phyloP scores from a whole-genome alignment of 2,888 invertebrate genomes.

The Carcina quercana region DNA sequence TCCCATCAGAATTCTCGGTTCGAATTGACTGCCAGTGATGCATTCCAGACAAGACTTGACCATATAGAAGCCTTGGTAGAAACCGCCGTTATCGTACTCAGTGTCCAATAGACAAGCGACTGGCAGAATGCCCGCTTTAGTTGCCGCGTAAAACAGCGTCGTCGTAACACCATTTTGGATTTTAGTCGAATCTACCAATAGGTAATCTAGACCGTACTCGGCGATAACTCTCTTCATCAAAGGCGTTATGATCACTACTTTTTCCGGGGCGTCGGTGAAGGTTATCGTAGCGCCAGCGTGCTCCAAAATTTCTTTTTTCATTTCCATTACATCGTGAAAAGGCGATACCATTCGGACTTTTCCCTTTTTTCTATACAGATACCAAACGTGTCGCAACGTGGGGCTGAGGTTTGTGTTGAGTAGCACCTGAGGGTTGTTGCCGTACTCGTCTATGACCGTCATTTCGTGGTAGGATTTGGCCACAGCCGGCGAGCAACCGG shows the following conservation, averaged over 20 bases:
- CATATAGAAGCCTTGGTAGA: slow-evolving; percentile 22
- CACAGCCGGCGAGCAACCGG: slow-evolving; percentile 17
- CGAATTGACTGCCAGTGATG: slow-evolving; percentile 17
- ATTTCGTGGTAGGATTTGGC: slow-evolving; percentile 25
- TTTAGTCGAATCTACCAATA: slow-evolving; percentile 23
- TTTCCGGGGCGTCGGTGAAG: slow-evolving; percentile 13
- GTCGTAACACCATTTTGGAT: slow-evolving; percentile 15
- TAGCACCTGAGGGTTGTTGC: slow-evolving; percentile 12
- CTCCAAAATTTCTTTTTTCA: slow-evolving; percentile 12
- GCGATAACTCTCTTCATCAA: slow-evolving; percentile 27
- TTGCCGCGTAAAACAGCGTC: slow-evolving; percentile 26
- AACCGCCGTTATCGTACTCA: slow-evolving; percentile 17
- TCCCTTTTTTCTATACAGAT: slow-evolving; percentile 14
- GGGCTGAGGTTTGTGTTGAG: slow-evolving; percentile 23
- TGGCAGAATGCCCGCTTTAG: slow-evolving; percentile 27
- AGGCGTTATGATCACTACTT: slow-evolving; percentile 25
- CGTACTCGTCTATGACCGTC: slow-evolving; percentile 18
- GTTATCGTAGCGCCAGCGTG: slow-evolving; percentile 14
- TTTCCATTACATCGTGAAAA: slow-evolving; percentile 12
- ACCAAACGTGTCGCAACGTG: slow-evolving; percentile 15
- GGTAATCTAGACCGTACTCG: slow-evolving; percentile 18
- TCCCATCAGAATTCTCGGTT: slow-evolving; percentile 23
- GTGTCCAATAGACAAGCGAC: slow-evolving; percentile 27
- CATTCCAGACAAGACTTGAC: slow-evolving; percentile 22
- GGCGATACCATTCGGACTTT: not conserved